These are phyloP conservation scores for Choloepus didactylus DNA, from an alignment of 2,797 vertebrate species.

Conservation along the genomic window DNA sequence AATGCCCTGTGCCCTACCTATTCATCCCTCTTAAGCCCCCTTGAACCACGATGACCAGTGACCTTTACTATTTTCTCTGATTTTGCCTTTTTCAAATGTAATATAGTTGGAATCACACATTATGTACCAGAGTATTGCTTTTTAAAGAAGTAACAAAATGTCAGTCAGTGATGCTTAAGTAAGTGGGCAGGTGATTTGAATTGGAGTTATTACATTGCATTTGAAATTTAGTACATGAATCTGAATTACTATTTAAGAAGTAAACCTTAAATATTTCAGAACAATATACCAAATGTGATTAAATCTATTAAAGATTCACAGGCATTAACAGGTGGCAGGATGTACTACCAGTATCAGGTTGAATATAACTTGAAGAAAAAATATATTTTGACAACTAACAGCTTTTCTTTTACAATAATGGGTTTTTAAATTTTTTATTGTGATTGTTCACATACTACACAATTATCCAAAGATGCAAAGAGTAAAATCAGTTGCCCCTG, in stretches of 20 bases:
- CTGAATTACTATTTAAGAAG: background rate
- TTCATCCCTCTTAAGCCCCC: no score
- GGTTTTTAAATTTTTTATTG: no score
- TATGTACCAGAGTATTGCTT: background rate
- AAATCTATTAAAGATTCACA: background rate
- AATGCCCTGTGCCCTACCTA: no score
- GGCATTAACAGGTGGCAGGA: background rate
- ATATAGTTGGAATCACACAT: no score
- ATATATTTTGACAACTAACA: background rate
- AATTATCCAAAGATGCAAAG: no score
- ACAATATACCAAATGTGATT: background rate
- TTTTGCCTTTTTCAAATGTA: no score
- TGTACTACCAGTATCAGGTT: background rate
- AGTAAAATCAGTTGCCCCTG: no score
- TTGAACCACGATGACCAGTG: no score
- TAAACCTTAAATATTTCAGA: background rate
- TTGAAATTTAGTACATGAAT: background rate
- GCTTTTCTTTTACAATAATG: background rate
- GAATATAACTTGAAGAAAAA: conserved; percentile 50
- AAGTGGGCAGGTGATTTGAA: background rate
- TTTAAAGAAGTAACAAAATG: conserved; percentile 17
- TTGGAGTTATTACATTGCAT: background rate
- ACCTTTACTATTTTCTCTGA: no score
- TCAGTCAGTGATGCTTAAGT: conserved; percentile 15
- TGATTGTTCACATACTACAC: no score